These are phyloP conservation scores for Catharus minimus DNA, from an alignment of 2,113 vertebrate species.

Conservation along the genomic window DNA sequence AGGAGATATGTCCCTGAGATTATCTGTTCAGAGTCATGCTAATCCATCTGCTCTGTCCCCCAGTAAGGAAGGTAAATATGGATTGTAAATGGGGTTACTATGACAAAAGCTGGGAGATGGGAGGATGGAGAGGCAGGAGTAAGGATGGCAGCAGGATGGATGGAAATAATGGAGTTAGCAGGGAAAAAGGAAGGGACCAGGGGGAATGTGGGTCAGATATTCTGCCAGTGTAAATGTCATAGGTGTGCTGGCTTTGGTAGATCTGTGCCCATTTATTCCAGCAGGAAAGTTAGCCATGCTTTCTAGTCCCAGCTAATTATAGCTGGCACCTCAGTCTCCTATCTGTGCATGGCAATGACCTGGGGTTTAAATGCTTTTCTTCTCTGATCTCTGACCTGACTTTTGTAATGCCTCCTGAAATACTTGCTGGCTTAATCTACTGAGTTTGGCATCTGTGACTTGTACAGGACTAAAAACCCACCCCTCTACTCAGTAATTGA, in stretches of 20 bases:
- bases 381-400: not conserved
- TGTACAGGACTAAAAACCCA: not conserved
- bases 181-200: not conserved
- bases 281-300: not conserved
- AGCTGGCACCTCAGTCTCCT: not conserved
- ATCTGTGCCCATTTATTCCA: not conserved
- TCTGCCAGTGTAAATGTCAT: not conserved
- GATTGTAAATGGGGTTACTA: not conserved
- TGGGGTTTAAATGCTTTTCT: not conserved
- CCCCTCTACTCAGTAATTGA: not conserved
- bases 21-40: not conserved
- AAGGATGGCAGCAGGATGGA: not conserved
- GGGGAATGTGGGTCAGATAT: not conserved
- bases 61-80: not conserved
- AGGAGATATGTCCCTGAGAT: not conserved
- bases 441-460: not conserved
- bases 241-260: not conserved
- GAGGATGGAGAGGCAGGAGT: not conserved
- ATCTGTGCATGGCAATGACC: not conserved
- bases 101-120: not conserved
- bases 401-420: not conserved
- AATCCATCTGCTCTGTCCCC: not conserved
- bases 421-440: not conserved
- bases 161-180: not conserved
- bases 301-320: constrained; percentile 7